Base-by-base conservation (phyloP, 1,140 invertebrate genomes). In the Pogonus chalceus region DNA sequence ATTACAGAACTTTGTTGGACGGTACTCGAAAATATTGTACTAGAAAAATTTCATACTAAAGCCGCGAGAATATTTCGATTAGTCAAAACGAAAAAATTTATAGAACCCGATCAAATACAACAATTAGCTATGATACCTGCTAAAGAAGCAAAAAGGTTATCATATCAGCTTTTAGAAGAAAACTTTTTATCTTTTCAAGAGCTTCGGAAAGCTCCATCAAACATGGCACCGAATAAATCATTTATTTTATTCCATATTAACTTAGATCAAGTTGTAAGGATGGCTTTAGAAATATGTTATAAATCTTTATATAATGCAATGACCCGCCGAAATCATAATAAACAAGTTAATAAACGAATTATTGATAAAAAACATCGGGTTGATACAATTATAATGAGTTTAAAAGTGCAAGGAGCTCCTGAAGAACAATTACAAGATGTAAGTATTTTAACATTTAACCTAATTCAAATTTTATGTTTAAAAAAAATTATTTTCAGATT, bases 21-120 rank as follows among this genome's bases (percentile, higher is more conserved):
- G 24, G 79, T 82, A 43, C 69, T 91, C 2, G 86, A 89, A 61
- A 83, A 85, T 60, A 77, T 85, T 20, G 83, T 93, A 18, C 78
- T 82, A 23, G 88, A 92, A 72, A 78, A 85, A 60, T 90, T 90
- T 71, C 89, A 90, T 2, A 83, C 84, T 1, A 91, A 93, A 72
- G 85, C 87, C 43, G 80, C 87, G 0, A 79, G 91, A 65, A 89
- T 94, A 61, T 93, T 92, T 66, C 84, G 89, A 60, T 76, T 96
- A 52, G 79, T 94, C 23, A 74, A 84, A 16, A 63, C 76, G 7
- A 88, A 87, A 65, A 84, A 84, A 62, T 88, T 83, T 63, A 82
- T 93, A 52, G 90, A 93, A 66, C 86, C 91, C 59, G 89, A 93
- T 58, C 84, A 90, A 67, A 85, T 96, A 56, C 89, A 92, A 65